Evolutionary conservation across 2,113 vertebrate genomes (phyloP).

Genomic region (Taurulus bubalis): DNA sequence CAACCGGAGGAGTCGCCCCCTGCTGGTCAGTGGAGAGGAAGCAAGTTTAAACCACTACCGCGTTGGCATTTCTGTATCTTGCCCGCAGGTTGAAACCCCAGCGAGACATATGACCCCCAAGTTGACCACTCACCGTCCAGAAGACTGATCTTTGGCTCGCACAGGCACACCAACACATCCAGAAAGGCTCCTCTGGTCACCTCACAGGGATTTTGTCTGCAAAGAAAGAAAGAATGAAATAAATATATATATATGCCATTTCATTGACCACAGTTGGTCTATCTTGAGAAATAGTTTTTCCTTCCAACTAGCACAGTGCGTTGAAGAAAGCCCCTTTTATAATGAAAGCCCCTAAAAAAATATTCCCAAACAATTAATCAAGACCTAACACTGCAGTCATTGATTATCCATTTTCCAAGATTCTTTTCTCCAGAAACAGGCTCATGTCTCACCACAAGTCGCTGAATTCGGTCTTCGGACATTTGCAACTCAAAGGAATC

Average conservation of each 20-base stretch:
- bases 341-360: background rate
- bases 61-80: background rate
- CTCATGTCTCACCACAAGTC: conserved; percentile 44
- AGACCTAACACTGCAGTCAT: conserved; percentile 16
- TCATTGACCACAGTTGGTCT: background rate
- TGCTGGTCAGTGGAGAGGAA: background rate
- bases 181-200: conserved; percentile 92
- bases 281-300: background rate
- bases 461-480: conserved; percentile 15
- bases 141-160: conserved; percentile 59
- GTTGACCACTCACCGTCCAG: conserved; percentile 71
- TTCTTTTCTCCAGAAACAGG: conserved; percentile 18
- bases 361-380: background rate
- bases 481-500: conserved; percentile 5
- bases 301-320: conserved; percentile 13
- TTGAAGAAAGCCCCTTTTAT: background rate
- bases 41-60: background rate
- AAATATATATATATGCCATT: background rate
- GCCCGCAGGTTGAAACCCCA: background rate
- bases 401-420: conserved; percentile 34
- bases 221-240: conserved; percentile 20
- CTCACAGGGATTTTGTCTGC: conserved; percentile 89
- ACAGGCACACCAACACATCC: conserved; percentile 87
- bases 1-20: background rate
- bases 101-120: background rate